Conservation (phyloP, 2,888 invertebrate species). For the Bimastos eiseni region DNA sequence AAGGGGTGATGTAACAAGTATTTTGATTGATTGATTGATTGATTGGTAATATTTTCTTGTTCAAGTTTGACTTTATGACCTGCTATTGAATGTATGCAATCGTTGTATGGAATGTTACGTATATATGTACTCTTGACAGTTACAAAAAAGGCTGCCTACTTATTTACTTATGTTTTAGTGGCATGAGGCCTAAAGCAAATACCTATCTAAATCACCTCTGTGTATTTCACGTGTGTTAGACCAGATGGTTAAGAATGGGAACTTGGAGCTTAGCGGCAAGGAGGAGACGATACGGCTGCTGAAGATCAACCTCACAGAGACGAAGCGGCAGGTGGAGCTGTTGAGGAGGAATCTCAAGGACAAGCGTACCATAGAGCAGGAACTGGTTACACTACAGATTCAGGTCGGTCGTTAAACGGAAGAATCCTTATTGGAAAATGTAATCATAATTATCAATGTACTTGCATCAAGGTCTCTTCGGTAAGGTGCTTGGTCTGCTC, state of each 20-base stretch:
- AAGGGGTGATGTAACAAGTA: no score
- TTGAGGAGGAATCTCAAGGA: slow-evolving; percentile 54
- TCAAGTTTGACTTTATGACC: no score
- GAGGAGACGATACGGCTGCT: slow-evolving; percentile 61
- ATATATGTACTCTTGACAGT: no score
- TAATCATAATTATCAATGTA: background rate
- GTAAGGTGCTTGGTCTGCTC: background rate
- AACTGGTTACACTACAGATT: slow-evolving; percentile 59
- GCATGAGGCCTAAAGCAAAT: no score
- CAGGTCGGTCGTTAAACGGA: slow-evolving; percentile 49
- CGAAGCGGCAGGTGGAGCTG: slow-evolving; percentile 55
- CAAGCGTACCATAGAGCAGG: slow-evolving; percentile 51
- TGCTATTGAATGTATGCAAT: no score
- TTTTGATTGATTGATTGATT: no score
- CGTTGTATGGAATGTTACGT: no score
- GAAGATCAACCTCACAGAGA: slow-evolving; percentile 56
- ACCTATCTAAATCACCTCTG: background rate
- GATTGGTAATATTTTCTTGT: no score
- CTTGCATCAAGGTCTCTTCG: background rate
- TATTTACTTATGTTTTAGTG: no score
- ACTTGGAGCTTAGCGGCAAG: slow-evolving; percentile 58
- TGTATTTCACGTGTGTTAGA: background rate
- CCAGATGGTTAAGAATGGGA: slow-evolving; percentile 41
- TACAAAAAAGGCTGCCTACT: no score
- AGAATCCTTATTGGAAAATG: background rate